Percentiles rank a stretch among this genome's conserved stretches.
Conservation (phyloP, 2,888 invertebrate genomes). For the Stenodema calcarata region DNA sequence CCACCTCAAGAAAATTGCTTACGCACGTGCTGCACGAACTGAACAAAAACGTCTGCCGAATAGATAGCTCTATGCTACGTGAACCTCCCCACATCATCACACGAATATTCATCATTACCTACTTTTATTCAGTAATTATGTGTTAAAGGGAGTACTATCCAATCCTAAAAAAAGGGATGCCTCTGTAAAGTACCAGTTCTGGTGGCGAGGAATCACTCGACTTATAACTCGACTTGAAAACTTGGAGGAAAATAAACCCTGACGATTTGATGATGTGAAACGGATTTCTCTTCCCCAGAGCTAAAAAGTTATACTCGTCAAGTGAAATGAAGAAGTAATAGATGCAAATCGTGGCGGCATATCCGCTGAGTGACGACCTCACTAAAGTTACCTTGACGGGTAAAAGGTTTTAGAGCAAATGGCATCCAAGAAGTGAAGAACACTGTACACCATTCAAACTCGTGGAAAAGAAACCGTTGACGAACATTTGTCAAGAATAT, state of each 20-base stretch:
- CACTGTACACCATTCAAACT: neutral
- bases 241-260: neutral
- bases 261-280: conserved; percentile 18
- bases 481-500: neutral
- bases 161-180: neutral
- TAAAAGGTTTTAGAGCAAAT: conserved; percentile 29
- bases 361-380: conserved; percentile 34
- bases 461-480: neutral
- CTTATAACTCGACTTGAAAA: conserved; percentile 12
- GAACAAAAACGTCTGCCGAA: too few species aligned
- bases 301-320: conserved; percentile 26
- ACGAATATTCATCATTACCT: too few species aligned
- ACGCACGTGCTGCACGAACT: too few species aligned
- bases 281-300: conserved; percentile 31
- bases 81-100: too few species aligned
- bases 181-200: neutral
- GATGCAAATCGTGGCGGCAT: conserved; percentile 32
- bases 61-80: too few species aligned
- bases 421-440: conserved; percentile 8
- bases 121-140: too few species aligned
- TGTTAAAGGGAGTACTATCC: neutral
- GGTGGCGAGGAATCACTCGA: neutral
- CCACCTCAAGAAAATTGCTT: too few species aligned
- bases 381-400: conserved; percentile 15
- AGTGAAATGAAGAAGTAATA: conserved; percentile 27